A percentile compares a stretch with the other conserved stretches of the same genome.
Evolutionary conservation across 2,113 vertebrate species (phyloP).

Genomic region (cat (Felis catus)): F.catus_Fca126_mat1.0 CM031412.1:87445001-87445500

Average conservation of each 20-base stretch:
- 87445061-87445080: too few species aligned
- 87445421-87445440: background rate
- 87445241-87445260: background rate
- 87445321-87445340: background rate
- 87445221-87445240: background rate
- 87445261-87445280: background rate
- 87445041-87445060: too few species aligned
- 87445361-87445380: background rate
- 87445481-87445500: background rate
- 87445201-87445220: background rate
- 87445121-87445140: too few species aligned
- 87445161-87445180: too few species aligned
- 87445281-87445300: background rate
- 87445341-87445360: background rate
- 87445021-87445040: too few species aligned
- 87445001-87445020: too few species aligned
- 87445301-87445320: background rate
- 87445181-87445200: background rate
- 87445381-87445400: background rate
- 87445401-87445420: background rate
- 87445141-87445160: too few species aligned
- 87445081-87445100: too few species aligned
- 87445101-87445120: too few species aligned
- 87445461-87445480: background rate
- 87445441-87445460: background rate